Evolutionary conservation across 1,140 invertebrate species (phyloP).

Genomic region (Wasmannia auropunctata): DNA sequence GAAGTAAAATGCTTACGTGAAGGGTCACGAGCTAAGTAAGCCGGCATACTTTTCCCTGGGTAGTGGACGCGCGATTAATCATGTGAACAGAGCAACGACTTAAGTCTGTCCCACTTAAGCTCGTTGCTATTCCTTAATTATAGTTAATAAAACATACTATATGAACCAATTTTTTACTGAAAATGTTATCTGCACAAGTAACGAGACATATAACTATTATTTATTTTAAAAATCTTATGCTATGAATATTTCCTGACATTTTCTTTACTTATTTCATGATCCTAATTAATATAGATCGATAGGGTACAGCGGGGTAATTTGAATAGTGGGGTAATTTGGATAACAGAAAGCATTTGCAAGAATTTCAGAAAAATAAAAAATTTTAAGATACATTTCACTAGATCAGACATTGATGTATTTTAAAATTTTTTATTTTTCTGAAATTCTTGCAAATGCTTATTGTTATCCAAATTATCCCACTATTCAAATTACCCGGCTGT

Average conservation of each 20-base stretch:
- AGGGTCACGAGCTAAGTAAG: background rate
- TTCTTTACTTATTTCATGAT: background rate
- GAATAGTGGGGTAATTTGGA: too few species aligned
- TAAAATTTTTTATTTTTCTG: too few species aligned
- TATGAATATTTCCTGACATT: background rate
- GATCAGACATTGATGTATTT: too few species aligned
- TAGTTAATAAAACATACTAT: background rate
- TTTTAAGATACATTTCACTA: too few species aligned
- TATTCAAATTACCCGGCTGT: too few species aligned
- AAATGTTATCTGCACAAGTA: background rate
- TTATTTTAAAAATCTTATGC: background rate
- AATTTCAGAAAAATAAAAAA: too few species aligned
- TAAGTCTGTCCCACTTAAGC: background rate
- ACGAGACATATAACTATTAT: background rate
- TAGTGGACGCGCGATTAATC: constrained; percentile 10
- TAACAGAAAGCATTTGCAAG: too few species aligned
- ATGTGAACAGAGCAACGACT: background rate
- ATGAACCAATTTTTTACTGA: background rate
- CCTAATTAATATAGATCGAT: background rate
- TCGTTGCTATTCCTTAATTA: background rate
- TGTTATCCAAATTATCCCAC: too few species aligned
- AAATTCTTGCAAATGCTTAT: too few species aligned
- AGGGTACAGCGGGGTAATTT: too few species aligned
- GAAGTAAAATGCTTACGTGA: background rate
- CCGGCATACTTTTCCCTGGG: constrained; percentile 24